Percentiles rank a stretch among this genome's conserved stretches.
phyloP scores from a whole-genome alignment of 2,888 invertebrate genomes.

The Ectemnius lituratus region DNA sequence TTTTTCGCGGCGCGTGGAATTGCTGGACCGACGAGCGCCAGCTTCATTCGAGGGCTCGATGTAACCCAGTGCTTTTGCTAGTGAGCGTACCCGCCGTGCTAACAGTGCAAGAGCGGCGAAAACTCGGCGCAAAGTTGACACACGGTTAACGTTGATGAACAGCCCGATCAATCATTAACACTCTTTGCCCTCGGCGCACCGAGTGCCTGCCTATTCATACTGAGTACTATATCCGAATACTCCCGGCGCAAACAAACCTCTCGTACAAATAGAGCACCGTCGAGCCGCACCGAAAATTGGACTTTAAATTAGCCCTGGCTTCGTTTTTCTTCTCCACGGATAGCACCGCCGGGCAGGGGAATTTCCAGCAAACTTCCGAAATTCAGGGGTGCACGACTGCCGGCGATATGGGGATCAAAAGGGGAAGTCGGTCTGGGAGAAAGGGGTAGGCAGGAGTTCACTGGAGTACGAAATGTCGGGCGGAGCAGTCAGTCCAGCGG shows the following conservation, averaged over 20 bases:
- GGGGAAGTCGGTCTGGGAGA: no score
- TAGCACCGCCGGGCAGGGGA: background rate
- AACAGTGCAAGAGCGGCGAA: constrained; percentile 18
- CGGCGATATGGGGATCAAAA: no score
- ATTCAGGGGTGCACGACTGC: no score
- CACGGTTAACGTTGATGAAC: constrained; percentile 11
- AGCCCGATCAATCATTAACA: constrained; percentile 10
- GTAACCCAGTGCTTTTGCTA: no score
- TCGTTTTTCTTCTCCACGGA: background rate
- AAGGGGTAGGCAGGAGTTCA: no score
- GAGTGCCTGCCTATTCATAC: background rate
- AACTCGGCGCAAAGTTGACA: constrained; percentile 7
- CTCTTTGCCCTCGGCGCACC: background rate
- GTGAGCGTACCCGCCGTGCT: no score
- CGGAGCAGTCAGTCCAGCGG: background rate
- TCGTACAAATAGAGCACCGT: constrained; percentile 1
- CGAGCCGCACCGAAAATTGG: background rate
- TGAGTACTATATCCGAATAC: background rate
- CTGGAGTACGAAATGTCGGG: background rate
- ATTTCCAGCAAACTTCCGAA: background rate
- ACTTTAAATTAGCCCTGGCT: no score
- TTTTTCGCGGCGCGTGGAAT: constrained; percentile 47
- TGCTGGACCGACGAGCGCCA: background rate
- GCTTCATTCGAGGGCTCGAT: no score
- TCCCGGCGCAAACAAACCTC: constrained; percentile 1